Evolutionary conservation across 2,113 vertebrate species (phyloP).

Genomic region (Dromaius novaehollandiae): DNA sequence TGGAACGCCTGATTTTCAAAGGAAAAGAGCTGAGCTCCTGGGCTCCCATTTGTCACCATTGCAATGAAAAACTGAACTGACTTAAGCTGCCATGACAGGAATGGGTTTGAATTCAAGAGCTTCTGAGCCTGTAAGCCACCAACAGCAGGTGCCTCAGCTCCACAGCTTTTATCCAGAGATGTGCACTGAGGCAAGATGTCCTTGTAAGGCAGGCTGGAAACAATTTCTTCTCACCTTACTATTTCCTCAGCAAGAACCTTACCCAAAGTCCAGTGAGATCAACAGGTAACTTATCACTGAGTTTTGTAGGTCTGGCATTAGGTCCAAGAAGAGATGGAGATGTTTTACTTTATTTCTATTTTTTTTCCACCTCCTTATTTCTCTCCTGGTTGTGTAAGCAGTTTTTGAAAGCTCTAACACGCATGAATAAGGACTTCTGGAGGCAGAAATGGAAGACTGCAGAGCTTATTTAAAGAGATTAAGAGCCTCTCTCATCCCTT

Average conservation of each 20-base stretch:
- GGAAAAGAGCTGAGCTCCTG: neutral
- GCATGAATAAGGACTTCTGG: neutral
- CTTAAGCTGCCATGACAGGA: neutral
- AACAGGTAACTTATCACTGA: neutral
- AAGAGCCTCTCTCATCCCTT: neutral
- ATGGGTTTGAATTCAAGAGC: neutral
- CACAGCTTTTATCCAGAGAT: neutral
- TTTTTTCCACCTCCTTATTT: neutral
- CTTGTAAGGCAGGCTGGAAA: neutral
- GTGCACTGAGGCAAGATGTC: neutral
- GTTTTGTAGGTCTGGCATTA: neutral
- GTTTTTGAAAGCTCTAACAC: neutral
- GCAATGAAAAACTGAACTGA: neutral
- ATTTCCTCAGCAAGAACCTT: neutral
- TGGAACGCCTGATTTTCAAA: neutral
- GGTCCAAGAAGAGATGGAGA: neutral
- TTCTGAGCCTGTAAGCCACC: neutral
- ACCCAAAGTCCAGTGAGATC: neutral
- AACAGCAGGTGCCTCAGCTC: neutral
- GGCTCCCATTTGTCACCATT: slow-evolving; percentile 43
- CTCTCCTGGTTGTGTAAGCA: neutral
- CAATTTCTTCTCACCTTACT: neutral
- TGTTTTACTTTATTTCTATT: neutral
- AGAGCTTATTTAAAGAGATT: neutral
- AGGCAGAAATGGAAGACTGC: neutral